These are phyloP conservation scores for Drosophila mayaguana DNA, from an alignment of 2,888 invertebrate genomes.

Conservation along the genomic window DNA sequence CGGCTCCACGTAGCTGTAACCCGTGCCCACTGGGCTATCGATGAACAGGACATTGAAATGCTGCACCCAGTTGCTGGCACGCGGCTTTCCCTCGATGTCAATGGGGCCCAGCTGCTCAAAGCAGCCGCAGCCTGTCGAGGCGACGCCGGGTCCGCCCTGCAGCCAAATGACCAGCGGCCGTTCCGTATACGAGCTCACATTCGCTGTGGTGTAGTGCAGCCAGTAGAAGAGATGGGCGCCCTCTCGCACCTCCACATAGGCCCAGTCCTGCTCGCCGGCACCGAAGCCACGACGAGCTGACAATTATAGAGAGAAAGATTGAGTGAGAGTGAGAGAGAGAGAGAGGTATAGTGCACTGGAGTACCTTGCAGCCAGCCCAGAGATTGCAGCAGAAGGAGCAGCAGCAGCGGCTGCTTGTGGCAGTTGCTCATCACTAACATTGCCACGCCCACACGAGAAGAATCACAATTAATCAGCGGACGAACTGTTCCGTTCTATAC, in stretches of 20 bases:
- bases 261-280: conserved; percentile 89
- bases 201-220: conserved; percentile 91
- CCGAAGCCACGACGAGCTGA: conserved; percentile 85
- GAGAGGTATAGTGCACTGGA: background rate
- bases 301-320: conserved; percentile 1
- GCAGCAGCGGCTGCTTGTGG: conserved; percentile 2
- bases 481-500: conserved; percentile 29
- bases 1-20: conserved; percentile 91
- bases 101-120: conserved; percentile 93
- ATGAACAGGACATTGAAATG: conserved; percentile 93
- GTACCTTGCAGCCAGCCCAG: conserved; percentile 45
- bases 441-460: conserved; percentile 36
- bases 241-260: conserved; percentile 89
- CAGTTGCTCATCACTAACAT: conserved; percentile 43
- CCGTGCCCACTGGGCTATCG: conserved; percentile 95
- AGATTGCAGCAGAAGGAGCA: conserved; percentile 38
- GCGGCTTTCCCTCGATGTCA: conserved; percentile 88
- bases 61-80: conserved; percentile 91
- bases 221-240: conserved; percentile 94
- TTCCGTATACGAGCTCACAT: conserved; percentile 87
- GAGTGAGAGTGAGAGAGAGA: background rate
- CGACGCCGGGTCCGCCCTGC: conserved; percentile 93
- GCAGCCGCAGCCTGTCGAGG: conserved; percentile 92
- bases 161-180: conserved; percentile 93
- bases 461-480: background rate